Evolutionary conservation across 2,113 vertebrate genomes (phyloP), one percentile per base, ranked within the genome.

Genomic region (Corvus cornix): DNA sequence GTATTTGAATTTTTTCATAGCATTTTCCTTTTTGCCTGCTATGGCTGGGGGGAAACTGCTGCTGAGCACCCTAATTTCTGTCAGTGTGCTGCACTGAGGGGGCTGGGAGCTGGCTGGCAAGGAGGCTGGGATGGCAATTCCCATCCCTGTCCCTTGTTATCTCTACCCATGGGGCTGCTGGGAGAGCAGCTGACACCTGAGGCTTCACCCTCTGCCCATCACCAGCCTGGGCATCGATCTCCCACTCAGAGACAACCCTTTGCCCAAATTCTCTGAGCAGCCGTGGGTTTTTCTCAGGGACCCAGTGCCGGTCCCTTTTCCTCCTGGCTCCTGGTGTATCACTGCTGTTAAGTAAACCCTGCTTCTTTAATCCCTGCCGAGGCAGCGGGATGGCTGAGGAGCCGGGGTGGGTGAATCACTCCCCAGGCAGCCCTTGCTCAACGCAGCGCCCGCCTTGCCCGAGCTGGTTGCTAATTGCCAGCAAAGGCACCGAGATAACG

Each of bases 1-100:
- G 26, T 2, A 2, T 53, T 60, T 56, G 4, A 30, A 11, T 13
- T 52, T 51, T 62, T 15, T 6, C 3, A 3, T 18, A 16, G 4
- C 0, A 0, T 63, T 94, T 10, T 1, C 18, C 33, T 46, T 76
- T 86, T 39, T 66, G 11, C 16, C 27, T 21, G 41, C 4, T 7
- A n/a, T 11, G 19, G 13, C 16, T 69, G 60, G 8, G 22, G 8
- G 1, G 1, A 9, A 46, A 8, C 3, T 0, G 1, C 4, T n/a
- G 53, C 68, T 53, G 70, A 81, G 64, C 44, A 37, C 2, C n/a
- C 13, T 7, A 3, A 27, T 43, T 28, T 10, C 33, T 1, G 6
- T 13, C 23, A 1, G 7, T 0, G 1, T 13, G 55, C 27, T 28
- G 55, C 30, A 3, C 69, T 13, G 53, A 26, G 59, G 5, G 7